Conservation (phyloP, 2,113 vertebrate species). For the Gopherus evgoodei region DNA sequence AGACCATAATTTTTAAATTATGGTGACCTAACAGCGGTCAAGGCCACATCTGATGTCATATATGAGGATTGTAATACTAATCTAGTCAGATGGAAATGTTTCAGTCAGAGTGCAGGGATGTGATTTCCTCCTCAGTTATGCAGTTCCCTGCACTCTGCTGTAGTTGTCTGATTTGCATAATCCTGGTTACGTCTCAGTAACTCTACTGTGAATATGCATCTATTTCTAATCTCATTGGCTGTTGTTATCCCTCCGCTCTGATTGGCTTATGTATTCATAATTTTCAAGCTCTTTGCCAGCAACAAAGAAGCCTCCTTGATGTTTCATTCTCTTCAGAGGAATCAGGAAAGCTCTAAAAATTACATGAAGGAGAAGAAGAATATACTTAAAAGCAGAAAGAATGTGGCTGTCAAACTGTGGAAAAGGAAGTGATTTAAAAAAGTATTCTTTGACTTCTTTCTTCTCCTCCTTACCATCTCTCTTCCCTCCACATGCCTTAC, state of each 20-base stretch:
- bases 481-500: neutral
- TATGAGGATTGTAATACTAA: neutral
- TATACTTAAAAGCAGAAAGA: slow-evolving; percentile 28
- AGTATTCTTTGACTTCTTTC: slow-evolving; percentile 40
- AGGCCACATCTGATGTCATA: accelerated
- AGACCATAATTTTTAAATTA: accelerated
- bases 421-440: slow-evolving; percentile 37
- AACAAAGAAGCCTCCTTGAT: neutral
- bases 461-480: slow-evolving; percentile 28
- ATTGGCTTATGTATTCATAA: neutral
- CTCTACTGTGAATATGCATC: neutral
- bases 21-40: neutral
- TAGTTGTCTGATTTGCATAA: neutral
- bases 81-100: neutral
- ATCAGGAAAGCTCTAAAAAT: neutral
- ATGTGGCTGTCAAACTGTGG: slow-evolving; percentile 1
- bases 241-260: neutral
- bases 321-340: slow-evolving; percentile 1
- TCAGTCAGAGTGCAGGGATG: accelerated
- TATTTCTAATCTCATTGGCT: neutral
- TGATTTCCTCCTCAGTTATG: neutral
- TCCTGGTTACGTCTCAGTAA: neutral
- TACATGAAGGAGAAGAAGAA: neutral
- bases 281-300: slow-evolving; percentile 1
- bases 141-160: neutral